Percentiles rank a stretch among this genome's conserved stretches.
phyloP scores from a whole-genome alignment of 2,113 vertebrate species.

The Epinephelus lanceolatus region DNA sequence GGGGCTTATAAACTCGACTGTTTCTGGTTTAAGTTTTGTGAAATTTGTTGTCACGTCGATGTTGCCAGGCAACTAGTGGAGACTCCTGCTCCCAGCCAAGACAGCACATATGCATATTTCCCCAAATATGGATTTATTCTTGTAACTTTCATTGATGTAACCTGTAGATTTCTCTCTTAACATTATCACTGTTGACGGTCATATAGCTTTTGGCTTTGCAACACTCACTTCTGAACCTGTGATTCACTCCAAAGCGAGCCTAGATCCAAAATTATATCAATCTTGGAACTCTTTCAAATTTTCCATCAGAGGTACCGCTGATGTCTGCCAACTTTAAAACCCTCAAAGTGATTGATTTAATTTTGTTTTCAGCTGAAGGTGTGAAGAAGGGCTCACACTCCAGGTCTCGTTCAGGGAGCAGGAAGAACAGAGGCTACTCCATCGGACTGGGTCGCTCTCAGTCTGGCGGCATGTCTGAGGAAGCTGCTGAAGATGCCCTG shows the following conservation, averaged over 20 bases:
- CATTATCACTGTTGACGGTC: not conserved
- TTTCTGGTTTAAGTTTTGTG: no score
- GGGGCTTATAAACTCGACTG: no score
- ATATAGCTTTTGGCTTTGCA: not conserved
- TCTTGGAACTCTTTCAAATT: no score
- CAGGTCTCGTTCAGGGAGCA: constrained; percentile 82
- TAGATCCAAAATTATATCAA: no score
- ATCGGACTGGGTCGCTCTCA: constrained; percentile 85
- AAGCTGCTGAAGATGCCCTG: constrained; percentile 72
- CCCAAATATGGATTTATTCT: not conserved
- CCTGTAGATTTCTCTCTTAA: not conserved
- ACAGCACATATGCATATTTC: not conserved
- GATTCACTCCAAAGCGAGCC: no score
- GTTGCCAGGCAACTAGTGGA: not conserved
- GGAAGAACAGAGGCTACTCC: constrained; percentile 82
- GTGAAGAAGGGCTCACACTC: constrained; percentile 82
- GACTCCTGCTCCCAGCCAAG: not conserved
- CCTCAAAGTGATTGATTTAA: fast-evolving
- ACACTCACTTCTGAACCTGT: not conserved
- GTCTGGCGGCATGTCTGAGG: constrained; percentile 80
- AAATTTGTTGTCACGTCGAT: no score
- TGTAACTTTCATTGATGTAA: not conserved
- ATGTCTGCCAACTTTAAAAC: not conserved
- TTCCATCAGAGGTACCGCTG: not conserved
- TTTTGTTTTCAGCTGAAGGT: constrained; percentile 74